Evolutionary conservation across 2,797 vertebrate species (phyloP).

Genomic region (Paratrypauchen microcephalus): DNA sequence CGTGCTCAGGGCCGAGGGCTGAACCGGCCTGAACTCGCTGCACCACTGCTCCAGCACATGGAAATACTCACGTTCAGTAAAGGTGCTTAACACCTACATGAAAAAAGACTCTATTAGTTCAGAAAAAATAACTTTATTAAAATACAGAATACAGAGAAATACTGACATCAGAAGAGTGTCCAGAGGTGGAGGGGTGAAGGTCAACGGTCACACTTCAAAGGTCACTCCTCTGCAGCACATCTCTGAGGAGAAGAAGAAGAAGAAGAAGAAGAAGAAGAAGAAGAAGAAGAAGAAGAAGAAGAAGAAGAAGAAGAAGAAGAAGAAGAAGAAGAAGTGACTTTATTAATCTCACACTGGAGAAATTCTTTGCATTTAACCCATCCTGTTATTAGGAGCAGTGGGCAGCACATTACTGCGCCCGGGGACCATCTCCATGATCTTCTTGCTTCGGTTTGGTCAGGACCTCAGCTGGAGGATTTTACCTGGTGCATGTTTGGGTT

Average conservation of each 20-base stretch:
- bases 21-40: no score
- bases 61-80: slow-evolving; percentile 66
- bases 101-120: background rate
- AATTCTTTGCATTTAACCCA: no score
- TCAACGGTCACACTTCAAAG: slow-evolving; percentile 28
- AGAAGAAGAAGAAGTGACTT: no score
- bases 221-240: slow-evolving; percentile 38
- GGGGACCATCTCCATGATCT: no score
- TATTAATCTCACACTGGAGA: no score
- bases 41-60: no score
- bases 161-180: slow-evolving; percentile 73
- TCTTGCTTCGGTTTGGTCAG: no score
- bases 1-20: no score
- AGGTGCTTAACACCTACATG: slow-evolving; percentile 73
- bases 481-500: no score
- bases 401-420: no score
- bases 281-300: slow-evolving; percentile 5
- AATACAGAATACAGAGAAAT: background rate
- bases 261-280: background rate
- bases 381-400: no score
- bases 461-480: no score
- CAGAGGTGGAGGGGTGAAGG: slow-evolving; percentile 25
- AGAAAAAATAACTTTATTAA: background rate
- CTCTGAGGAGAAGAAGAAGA: slow-evolving; percentile 14
- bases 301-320: background rate